Evolutionary conservation across 2,113 vertebrate species (phyloP).

Genomic region (Antechinus flavipes): DNA sequence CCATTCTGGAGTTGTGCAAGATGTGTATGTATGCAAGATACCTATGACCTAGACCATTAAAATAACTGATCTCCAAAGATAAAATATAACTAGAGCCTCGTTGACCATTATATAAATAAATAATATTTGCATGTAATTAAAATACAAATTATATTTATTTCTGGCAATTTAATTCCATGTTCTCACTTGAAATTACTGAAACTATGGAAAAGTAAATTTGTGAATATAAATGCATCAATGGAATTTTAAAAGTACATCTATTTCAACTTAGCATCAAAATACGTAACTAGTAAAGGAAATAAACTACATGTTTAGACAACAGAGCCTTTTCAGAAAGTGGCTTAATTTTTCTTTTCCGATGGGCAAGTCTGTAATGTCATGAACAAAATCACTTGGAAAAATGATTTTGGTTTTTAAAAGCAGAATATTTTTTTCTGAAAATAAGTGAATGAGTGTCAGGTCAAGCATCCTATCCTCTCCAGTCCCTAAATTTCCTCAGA

Average conservation of each 20-base stretch:
- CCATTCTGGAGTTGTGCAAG: neutral
- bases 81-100: neutral
- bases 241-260: slow-evolving; percentile 5
- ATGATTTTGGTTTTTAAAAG: neutral
- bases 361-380: neutral
- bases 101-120: neutral
- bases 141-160: slow-evolving; percentile 28
- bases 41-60: neutral
- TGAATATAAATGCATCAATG: slow-evolving; percentile 1
- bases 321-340: neutral
- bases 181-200: neutral
- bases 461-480: neutral
- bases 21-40: neutral
- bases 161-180: slow-evolving; percentile 38
- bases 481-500: neutral
- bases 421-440: neutral
- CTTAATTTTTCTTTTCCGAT: too few species aligned
- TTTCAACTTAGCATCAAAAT: slow-evolving; percentile 20
- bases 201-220: slow-evolving; percentile 10
- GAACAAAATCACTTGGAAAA: neutral
- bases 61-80: neutral
- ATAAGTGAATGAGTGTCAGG: neutral
- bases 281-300: slow-evolving; percentile 31
- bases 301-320: neutral
- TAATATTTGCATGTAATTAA: slow-evolving; percentile 14